Conservation (phyloP, 2,888 invertebrate genomes). For the Schizotus pectinicornis region DNA sequence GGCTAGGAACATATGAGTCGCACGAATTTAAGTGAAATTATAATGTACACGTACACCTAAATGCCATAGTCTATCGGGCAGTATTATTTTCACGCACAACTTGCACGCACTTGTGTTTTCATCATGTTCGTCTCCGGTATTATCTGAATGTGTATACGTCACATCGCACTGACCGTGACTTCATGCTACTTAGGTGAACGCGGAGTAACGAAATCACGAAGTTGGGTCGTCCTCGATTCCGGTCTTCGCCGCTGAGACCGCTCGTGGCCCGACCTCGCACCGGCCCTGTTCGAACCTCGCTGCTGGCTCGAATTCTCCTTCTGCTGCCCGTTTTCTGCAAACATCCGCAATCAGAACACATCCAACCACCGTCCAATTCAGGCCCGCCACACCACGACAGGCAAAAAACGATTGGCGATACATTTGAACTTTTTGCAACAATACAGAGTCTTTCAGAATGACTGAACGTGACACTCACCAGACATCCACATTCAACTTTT, state of each 20-base stretch:
- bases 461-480: too few relatives aligned
- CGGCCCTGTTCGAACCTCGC: slow-evolving; percentile 34
- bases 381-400: too few relatives aligned
- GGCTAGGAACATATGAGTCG: slow-evolving; percentile 56
- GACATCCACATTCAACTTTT: too few relatives aligned
- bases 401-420: too few relatives aligned
- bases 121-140: slow-evolving; percentile 31
- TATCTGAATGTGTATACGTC: too few relatives aligned
- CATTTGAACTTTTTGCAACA: too few relatives aligned
- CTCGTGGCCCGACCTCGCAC: slow-evolving; percentile 45
- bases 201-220: slow-evolving; percentile 55
- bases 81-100: slow-evolving; percentile 40
- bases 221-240: slow-evolving; percentile 51
- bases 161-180: background rate
- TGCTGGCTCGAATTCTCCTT: slow-evolving; percentile 31
- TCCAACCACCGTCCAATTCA: background rate
- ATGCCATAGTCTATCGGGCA: slow-evolving; percentile 41
- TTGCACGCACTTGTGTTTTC: slow-evolving; percentile 35
- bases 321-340: slow-evolving; percentile 36
- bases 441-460: too few relatives aligned
- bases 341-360: background rate
- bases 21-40: slow-evolving; percentile 47
- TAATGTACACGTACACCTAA: slow-evolving; percentile 50
- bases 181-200: slow-evolving; percentile 58
- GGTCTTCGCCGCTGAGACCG: slow-evolving; percentile 48